Conservation (phyloP, 2,113 vertebrate species). For the Gymnarchus niloticus region DNA sequence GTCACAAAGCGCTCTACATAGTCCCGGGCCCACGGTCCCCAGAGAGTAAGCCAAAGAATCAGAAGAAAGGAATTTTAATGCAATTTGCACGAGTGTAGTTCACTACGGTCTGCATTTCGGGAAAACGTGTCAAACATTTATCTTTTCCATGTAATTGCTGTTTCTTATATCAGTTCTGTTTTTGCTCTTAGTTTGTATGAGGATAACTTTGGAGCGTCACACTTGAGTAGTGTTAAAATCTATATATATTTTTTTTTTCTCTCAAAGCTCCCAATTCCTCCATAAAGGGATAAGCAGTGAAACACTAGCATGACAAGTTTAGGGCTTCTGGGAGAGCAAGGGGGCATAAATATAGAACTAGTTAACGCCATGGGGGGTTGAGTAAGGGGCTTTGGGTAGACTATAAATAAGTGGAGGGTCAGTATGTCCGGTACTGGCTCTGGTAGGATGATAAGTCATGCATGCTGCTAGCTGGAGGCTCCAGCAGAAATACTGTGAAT, state of each 20-base stretch:
- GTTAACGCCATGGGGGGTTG: neutral
- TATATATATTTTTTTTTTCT: neutral
- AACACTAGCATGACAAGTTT: neutral
- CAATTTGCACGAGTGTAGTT: neutral
- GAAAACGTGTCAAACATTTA: neutral
- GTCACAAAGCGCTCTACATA: too few species aligned
- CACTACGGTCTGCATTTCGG: neutral
- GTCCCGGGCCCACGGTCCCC: too few species aligned
- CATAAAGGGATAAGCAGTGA: constrained; percentile 6
- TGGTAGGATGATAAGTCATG: constrained; percentile 46
- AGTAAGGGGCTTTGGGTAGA: neutral
- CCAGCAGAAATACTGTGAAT: constrained; percentile 41
- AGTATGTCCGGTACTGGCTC: constrained; percentile 41
- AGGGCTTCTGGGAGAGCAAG: neutral
- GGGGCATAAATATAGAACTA: neutral
- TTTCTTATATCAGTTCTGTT: constrained; percentile 36
- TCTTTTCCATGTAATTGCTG: constrained; percentile 30
- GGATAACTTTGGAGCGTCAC: neutral
- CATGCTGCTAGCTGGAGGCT: constrained; percentile 26
- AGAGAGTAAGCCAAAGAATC: too few species aligned
- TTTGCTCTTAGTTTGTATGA: constrained; percentile 19
- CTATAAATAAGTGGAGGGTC: neutral
- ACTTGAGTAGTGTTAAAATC: constrained; percentile 24
- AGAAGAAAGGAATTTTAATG: too few species aligned
- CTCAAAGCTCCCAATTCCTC: neutral